These are phyloP conservation scores for Augiades crinisus DNA, from an alignment of 2,888 invertebrate genomes.

Conservation along the genomic window DNA sequence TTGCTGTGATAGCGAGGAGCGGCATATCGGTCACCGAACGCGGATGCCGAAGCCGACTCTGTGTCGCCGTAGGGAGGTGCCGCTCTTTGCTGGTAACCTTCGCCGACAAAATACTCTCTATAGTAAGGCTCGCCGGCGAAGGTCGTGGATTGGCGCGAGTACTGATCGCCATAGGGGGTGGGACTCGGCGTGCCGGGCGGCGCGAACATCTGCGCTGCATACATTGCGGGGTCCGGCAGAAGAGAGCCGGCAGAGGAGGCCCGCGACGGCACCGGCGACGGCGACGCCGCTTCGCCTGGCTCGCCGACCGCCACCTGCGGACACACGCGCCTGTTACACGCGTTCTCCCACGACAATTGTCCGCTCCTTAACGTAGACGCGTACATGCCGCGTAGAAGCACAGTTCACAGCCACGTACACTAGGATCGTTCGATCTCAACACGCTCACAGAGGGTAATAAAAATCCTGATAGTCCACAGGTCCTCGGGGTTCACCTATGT, in stretches of 20 bases:
- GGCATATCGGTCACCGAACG: slow-evolving; percentile 86
- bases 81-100: slow-evolving; percentile 82
- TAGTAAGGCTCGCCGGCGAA: slow-evolving; percentile 89
- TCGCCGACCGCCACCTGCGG: slow-evolving; percentile 81
- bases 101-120: slow-evolving; percentile 89
- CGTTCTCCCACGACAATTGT: slow-evolving; percentile 82
- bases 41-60: slow-evolving; percentile 82
- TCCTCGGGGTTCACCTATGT: slow-evolving; percentile 73
- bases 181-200: slow-evolving; percentile 86
- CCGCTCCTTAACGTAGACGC: slow-evolving; percentile 83
- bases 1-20: slow-evolving; percentile 87
- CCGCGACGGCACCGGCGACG: slow-evolving; percentile 84
- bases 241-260: slow-evolving; percentile 81
- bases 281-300: slow-evolving; percentile 82
- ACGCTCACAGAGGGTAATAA: slow-evolving; percentile 59
- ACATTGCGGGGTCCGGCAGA: slow-evolving; percentile 84
- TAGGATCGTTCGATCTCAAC: slow-evolving; percentile 54
- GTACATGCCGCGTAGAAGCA: slow-evolving; percentile 76
- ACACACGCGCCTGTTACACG: slow-evolving; percentile 84
- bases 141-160: slow-evolving; percentile 77
- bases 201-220: slow-evolving; percentile 86
- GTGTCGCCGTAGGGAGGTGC: slow-evolving; percentile 80
- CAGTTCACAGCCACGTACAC: slow-evolving; percentile 78
- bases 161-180: slow-evolving; percentile 80
- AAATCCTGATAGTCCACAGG: slow-evolving; percentile 45